Evolutionary conservation across 2,113 vertebrate genomes (phyloP).

Genomic region (Passerina amoena): DNA sequence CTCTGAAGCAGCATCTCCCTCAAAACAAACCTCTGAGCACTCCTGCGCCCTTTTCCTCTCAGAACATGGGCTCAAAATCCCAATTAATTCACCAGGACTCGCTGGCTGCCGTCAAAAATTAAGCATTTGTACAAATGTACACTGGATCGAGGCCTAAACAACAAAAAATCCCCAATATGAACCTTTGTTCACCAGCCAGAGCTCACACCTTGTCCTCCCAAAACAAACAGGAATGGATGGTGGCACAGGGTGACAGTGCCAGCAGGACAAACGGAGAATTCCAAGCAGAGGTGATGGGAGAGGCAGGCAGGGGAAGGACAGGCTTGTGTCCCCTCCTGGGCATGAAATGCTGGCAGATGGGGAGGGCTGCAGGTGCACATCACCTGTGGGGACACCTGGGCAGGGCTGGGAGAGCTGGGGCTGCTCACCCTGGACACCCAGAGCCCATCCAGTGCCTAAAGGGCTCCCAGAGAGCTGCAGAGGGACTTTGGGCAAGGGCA

Average conservation of each 20-base stretch:
- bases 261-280: not conserved
- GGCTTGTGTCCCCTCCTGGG: not conserved
- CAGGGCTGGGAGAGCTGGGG: not conserved
- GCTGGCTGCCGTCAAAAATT: not conserved
- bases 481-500: not conserved
- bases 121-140: not conserved
- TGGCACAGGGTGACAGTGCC: accelerated
- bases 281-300: not conserved
- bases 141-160: not conserved
- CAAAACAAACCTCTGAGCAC: not conserved
- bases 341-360: not conserved
- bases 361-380: too few relatives aligned
- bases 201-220: not conserved
- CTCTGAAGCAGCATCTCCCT: not conserved
- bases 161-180: not conserved
- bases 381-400: not conserved
- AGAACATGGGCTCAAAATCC: not conserved
- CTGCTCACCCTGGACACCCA: not conserved
- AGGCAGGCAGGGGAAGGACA: not conserved
- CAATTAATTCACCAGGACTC: not conserved
- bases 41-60: not conserved
- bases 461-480: not conserved
- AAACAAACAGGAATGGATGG: not conserved
- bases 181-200: not conserved
- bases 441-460: not conserved